Evolutionary conservation across 2,888 invertebrate genomes (phyloP), one percentile per base, ranked within the genome.

Genomic region (Tinea pellionella): DNA sequence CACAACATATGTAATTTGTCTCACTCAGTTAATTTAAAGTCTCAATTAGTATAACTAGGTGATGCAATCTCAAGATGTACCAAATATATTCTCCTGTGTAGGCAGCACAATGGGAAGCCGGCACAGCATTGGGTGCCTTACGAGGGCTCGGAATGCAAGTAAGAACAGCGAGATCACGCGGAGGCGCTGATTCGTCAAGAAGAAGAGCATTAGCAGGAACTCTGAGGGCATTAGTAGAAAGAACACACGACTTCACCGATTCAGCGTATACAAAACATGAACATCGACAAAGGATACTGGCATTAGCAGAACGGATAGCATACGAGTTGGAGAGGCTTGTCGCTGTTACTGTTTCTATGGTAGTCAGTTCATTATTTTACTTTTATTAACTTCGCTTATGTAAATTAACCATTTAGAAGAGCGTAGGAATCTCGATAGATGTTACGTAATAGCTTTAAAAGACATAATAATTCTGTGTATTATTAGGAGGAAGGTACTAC

Each of bases 181-280:
- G 86, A n/a, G 93, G 96, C 76, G 95, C 96, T 3, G 89, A 93
- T 65, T 89, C 86, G 69, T 69, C 74, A 0, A 66, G 74, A 56
- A 88, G 96, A 69, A 95, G 97, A 70, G 93, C 96, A 64, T 90
- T 99, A 60, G 92, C 95, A 24, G 88, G 92, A 66, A 95, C 97
- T 62, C 89, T 99, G 72, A 96, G 98, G 69, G 92, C 95, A 64
- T 92, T 97, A 62, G 92, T 97, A 64, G 99, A 99, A 86, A 92
- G 97, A 74, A 97, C 97, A 63, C 96, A 96, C 89, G 98, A 99
- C 88, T 99, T 99, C 86, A 99, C 99, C 60, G 99, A 99, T 89
- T 99, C 98, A 65, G 98, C 99, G 65, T 99, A 99, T 86, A 99
- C 99, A 63, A 95, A 94, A 67, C 98, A 99, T 83, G 97, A 97